Conservation (phyloP, 2,797 vertebrate species). For the Poeciliopsis presidionis region DNA sequence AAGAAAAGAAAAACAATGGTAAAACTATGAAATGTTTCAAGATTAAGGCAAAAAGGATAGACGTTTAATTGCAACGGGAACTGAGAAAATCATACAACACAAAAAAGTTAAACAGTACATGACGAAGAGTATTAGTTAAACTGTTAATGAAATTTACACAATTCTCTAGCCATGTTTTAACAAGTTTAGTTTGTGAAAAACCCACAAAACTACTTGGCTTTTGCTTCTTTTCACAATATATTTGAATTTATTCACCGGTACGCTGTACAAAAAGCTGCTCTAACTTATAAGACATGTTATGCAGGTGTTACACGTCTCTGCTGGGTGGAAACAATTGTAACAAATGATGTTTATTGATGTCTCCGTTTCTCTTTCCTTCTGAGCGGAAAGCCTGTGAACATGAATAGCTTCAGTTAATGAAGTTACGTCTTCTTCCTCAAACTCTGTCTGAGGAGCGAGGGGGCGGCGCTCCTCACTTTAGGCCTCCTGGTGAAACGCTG, state of each 20-base stretch:
- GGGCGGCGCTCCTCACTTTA: no score
- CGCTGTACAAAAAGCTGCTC: background rate
- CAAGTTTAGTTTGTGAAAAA: background rate
- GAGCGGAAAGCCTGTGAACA: no score
- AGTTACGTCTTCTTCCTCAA: no score
- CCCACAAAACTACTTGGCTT: background rate
- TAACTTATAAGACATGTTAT: background rate
- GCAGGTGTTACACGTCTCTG: background rate
- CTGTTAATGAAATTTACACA: background rate
- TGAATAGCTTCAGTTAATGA: no score
- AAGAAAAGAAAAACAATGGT: background rate
- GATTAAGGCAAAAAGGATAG: background rate
- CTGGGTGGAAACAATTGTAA: no score
- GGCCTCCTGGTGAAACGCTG: no score
- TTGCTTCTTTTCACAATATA: background rate
- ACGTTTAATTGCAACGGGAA: background rate
- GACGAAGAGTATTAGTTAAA: background rate
- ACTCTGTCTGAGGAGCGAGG: no score
- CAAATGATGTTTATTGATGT: no score
- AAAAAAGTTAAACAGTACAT: background rate
- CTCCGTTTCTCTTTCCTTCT: no score
- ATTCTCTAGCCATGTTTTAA: background rate
- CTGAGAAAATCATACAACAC: background rate
- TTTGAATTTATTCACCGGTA: background rate
- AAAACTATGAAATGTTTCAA: background rate